Conservation (phyloP, 2,888 invertebrate genomes). For the Dyspetes luteomarginatus region DNA sequence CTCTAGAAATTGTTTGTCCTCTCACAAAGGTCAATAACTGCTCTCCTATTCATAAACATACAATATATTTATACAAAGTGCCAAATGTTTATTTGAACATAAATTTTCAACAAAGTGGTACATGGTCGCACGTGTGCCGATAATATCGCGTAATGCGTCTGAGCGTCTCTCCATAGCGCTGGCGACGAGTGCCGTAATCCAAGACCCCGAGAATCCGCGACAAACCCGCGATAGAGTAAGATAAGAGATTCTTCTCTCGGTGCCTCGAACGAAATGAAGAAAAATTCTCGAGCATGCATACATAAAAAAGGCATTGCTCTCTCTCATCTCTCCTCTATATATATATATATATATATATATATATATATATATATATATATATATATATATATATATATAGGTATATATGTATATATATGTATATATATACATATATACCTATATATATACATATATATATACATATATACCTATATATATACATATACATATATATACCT, state of each 20-base stretch:
- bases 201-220: slow-evolving; percentile 17
- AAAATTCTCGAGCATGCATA: not conserved
- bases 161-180: not conserved
- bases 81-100: slow-evolving; percentile 7
- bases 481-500: too few species aligned
- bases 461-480: too few species aligned
- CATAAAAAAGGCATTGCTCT: not conserved
- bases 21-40: too few species aligned
- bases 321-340: not conserved
- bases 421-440: too few species aligned
- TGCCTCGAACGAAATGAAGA: not conserved
- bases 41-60: not conserved
- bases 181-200: slow-evolving; percentile 25
- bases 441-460: too few species aligned
- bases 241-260: not conserved
- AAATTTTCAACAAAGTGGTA: slow-evolving; percentile 16
- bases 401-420: too few species aligned
- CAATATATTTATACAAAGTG: not conserved
- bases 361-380: too few species aligned
- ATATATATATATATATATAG: too few species aligned
- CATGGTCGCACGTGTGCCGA: slow-evolving; percentile 40
- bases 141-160: slow-evolving; percentile 1
- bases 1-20: too few species aligned
- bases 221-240: not conserved
- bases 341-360: too few species aligned